Evolutionary conservation across 64 coral and sea anemone genomes (phyloP).

Genomic region (Montipora capricornis): DNA sequence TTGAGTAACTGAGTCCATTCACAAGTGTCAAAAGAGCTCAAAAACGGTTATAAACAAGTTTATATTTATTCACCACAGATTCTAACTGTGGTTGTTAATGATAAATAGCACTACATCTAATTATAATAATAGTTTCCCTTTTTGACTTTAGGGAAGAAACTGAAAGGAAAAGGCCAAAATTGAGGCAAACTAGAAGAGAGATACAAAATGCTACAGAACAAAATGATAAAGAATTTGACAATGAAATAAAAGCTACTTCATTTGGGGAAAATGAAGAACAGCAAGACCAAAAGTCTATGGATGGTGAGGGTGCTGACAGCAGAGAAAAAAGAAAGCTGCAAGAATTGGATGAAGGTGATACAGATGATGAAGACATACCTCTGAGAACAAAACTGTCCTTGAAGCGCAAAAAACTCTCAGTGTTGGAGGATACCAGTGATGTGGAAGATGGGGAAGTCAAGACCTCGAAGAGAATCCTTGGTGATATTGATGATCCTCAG

Average conservation of each 20-base stretch:
- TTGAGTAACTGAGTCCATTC: too few species aligned
- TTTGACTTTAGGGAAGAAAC: not conserved
- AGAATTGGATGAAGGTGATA: not conserved
- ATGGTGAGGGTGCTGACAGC: not conserved
- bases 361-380: not conserved
- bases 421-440: not conserved
- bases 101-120: too few species aligned
- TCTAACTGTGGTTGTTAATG: too few species aligned
- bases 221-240: not conserved
- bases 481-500: not conserved
- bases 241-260: not conserved
- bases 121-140: not conserved
- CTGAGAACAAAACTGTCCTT: not conserved
- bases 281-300: not conserved
- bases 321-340: constrained; percentile 29
- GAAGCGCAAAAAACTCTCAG: not conserved
- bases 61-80: too few species aligned
- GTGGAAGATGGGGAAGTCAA: not conserved
- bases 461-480: not conserved
- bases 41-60: too few species aligned
- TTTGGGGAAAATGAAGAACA: not conserved
- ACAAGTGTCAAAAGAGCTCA: too few species aligned
- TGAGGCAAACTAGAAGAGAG: not conserved
- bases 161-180: not conserved
- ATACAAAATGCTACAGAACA: not conserved